phyloP scores from a whole-genome alignment of 1,140 invertebrate genomes.

The Drosophila arawakana region DNA sequence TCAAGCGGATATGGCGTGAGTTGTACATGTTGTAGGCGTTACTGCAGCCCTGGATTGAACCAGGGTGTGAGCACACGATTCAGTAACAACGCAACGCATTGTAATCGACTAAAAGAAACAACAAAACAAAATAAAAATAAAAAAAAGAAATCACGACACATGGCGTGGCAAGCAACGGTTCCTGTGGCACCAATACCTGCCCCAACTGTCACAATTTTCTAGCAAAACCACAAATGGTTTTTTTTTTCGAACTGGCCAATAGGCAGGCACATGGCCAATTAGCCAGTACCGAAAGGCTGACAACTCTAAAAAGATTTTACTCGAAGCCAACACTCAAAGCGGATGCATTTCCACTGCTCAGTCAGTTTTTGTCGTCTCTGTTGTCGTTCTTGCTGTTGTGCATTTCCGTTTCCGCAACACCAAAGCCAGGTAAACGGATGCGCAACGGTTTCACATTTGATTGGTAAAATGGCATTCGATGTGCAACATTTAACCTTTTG shows the following conservation, averaged over 20 bases:
- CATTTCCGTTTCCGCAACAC: constrained; percentile 69
- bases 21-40: constrained; percentile 68
- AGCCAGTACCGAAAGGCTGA: constrained; percentile 9
- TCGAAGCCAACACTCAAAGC: not conserved
- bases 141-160: constrained; percentile 74
- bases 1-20: constrained; percentile 74
- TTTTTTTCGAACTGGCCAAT: not conserved
- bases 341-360: constrained; percentile 55
- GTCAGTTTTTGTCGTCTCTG: constrained; percentile 49
- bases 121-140: constrained; percentile 13
- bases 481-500: constrained; percentile 75
- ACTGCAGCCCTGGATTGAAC: constrained; percentile 23
- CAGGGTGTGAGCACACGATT: constrained; percentile 13
- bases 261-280: constrained; percentile 21
- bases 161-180: constrained; percentile 77
- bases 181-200: constrained; percentile 18
- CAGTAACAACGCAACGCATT: constrained; percentile 60
- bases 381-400: constrained; percentile 50
- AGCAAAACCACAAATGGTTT: not conserved
- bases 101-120: not conserved
- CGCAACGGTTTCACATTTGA: constrained; percentile 47
- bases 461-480: constrained; percentile 60
- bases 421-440: constrained; percentile 33
- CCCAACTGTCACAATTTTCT: constrained; percentile 21
- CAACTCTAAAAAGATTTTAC: constrained; percentile 30